Evolutionary conservation across 1,140 invertebrate genomes (phyloP), one percentile per base, ranked within the genome.

Genomic region (Harpegnathos saltator): DNA sequence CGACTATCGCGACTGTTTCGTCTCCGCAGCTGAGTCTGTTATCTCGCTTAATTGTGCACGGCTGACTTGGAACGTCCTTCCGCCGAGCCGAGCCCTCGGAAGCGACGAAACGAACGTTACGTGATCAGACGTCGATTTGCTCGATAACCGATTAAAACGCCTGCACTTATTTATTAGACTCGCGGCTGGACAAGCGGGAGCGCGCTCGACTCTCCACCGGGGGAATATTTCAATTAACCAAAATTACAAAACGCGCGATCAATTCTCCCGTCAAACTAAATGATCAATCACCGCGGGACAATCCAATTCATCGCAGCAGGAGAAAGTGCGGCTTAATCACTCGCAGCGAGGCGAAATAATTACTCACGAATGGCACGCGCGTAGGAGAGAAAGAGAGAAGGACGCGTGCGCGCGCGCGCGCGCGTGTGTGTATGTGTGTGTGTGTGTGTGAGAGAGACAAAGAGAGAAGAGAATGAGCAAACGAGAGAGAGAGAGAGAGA

Each of bases 191-290:
- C 9, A 68, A 14, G 56, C 14, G 24, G 19, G 44, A 19, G 54
- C 17, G 17, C n/a, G n/a, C 56, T 38, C 29, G 68, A 33, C 4
- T 14, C 1, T 24, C 33, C n/a, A n/a, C n/a, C n/a, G n/a, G 75
- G 12, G 14, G 17, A 38, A 78, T 69, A 71, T 80, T 80, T 71
- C 54, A 48, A 71, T 71, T 44, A 77, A 0, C 17, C 29, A 26
- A 80, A 7, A 69, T 80, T 80, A 80, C 19, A 19, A 80, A 80
- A 58, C 56, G 56, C 29, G 33, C 54, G 52, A 80, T 80, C 69
- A 69, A 80, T 71, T 80, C 19, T 71, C 24, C 65, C 14, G n/a
- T 69, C 52, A 58, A 80, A 71, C n/a, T 22, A 48, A 80, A 69
- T 59, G 24, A 80, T 80, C 22, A 69, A 71, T 80, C 65, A 66